Percentiles rank a stretch among this genome's conserved stretches.
These are phyloP conservation scores for Leucoptera coffeella DNA, from an alignment of 2,888 invertebrate genomes.

Conservation along the genomic window DNA sequence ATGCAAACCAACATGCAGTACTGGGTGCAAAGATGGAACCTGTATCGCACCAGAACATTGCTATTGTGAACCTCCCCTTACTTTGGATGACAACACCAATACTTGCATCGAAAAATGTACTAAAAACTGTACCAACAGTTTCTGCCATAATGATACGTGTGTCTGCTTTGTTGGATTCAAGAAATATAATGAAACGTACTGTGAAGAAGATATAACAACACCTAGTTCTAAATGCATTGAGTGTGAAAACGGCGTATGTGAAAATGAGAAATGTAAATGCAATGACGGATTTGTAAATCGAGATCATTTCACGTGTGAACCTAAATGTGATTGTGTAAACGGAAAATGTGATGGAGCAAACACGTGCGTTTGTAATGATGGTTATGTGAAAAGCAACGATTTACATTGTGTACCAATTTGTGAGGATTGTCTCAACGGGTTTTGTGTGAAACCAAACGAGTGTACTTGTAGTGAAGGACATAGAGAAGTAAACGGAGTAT, in stretches of 20 bases:
- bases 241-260: background rate
- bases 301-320: too few species aligned
- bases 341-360: conserved; percentile 20
- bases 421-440: too few species aligned
- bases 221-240: too few species aligned
- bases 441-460: too few species aligned
- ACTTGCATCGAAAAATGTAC: conserved; percentile 13
- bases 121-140: background rate
- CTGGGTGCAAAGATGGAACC: conserved; percentile 34
- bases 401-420: conserved; percentile 11
- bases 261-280: background rate
- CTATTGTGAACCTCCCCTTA: conserved; percentile 19
- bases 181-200: background rate
- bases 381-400: background rate
- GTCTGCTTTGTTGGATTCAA: background rate
- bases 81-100: conserved; percentile 18
- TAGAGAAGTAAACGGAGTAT: conserved; percentile 2
- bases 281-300: background rate
- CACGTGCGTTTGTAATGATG: conserved; percentile 18
- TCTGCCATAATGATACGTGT: background rate
- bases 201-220: too few species aligned
- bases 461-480: too few species aligned
- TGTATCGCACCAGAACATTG: conserved; percentile 29
- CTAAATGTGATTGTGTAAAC: conserved; percentile 28
- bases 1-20: conserved; percentile 43